Percentiles rank a stretch among this genome's conserved stretches.
Conservation (phyloP, 2,888 invertebrate genomes). For the Noctua fimbriata region DNA sequence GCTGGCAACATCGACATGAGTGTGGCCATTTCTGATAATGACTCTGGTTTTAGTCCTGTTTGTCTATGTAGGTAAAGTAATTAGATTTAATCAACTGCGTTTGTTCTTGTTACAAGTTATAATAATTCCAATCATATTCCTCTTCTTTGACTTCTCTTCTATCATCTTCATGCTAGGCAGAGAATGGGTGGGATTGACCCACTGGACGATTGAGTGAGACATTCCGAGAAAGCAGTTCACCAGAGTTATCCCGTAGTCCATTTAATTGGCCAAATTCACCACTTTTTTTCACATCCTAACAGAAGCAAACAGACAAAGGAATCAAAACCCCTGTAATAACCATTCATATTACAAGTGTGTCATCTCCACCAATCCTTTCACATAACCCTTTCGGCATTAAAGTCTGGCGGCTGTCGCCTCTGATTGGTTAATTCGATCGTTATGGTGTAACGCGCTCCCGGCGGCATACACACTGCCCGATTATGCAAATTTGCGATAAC, state of each 20-base stretch:
- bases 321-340: constrained; percentile 20
- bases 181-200: not conserved
- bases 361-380: constrained; percentile 55
- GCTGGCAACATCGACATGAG: constrained; percentile 33
- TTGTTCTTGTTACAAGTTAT: not conserved
- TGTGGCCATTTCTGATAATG: constrained; percentile 50
- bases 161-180: not conserved
- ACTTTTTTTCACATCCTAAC: not conserved
- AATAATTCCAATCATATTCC: not conserved
- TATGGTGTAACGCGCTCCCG: constrained; percentile 64
- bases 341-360: constrained; percentile 43
- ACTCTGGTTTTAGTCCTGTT: constrained; percentile 24
- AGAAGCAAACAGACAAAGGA: not conserved
- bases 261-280: not conserved
- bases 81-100: constrained; percentile 7
- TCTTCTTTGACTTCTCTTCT: not conserved
- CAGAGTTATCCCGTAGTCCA: not conserved
- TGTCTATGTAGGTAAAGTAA: not conserved
- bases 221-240: not conserved
- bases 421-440: constrained; percentile 71
- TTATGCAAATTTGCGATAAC: constrained; percentile 71
- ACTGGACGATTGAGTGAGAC: not conserved
- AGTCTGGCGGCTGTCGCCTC: constrained; percentile 57
- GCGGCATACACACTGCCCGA: constrained; percentile 66
- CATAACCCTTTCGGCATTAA: constrained; percentile 54